These are phyloP conservation scores for Enteromius anoplus DNA, from an alignment of 2,797 vertebrate genomes.

Conservation along the genomic window DNA sequence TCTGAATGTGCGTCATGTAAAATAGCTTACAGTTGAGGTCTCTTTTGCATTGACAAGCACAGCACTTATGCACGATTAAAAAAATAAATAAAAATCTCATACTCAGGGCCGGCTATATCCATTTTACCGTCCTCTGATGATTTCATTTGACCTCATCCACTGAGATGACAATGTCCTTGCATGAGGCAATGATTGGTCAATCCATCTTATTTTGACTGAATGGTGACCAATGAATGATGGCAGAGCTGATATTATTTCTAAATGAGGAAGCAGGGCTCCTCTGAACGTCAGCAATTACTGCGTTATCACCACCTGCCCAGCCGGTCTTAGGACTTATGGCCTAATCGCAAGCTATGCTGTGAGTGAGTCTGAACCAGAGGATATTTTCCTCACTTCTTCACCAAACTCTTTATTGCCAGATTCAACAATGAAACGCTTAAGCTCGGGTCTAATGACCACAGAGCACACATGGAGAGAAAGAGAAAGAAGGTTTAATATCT, in stretches of 20 bases:
- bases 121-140: constrained; percentile 33
- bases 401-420: constrained; percentile 28
- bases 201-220: constrained; percentile 57
- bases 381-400: constrained; percentile 46
- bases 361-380: constrained; percentile 47
- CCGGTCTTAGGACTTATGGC: constrained; percentile 47
- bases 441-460: constrained; percentile 40
- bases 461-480: constrained; percentile 30
- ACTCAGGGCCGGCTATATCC: background rate
- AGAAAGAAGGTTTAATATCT: constrained; percentile 9
- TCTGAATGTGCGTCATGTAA: constrained; percentile 9
- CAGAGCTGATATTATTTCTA: constrained; percentile 60
- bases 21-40: constrained; percentile 23
- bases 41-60: background rate
- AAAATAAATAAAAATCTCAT: background rate
- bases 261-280: constrained; percentile 63
- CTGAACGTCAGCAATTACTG: constrained; percentile 63
- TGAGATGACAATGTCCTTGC: constrained; percentile 51
- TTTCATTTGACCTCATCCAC: constrained; percentile 49
- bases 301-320: constrained; percentile 58
- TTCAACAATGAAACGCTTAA: constrained; percentile 48
- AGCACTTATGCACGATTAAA: background rate
- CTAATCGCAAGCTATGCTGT: constrained; percentile 40
- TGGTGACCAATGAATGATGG: constrained; percentile 61
- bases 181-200: constrained; percentile 40